Evolutionary conservation across 2,113 vertebrate species (phyloP), one percentile per base, ranked within the genome.

Genomic region (Myodes glareolus): DNA sequence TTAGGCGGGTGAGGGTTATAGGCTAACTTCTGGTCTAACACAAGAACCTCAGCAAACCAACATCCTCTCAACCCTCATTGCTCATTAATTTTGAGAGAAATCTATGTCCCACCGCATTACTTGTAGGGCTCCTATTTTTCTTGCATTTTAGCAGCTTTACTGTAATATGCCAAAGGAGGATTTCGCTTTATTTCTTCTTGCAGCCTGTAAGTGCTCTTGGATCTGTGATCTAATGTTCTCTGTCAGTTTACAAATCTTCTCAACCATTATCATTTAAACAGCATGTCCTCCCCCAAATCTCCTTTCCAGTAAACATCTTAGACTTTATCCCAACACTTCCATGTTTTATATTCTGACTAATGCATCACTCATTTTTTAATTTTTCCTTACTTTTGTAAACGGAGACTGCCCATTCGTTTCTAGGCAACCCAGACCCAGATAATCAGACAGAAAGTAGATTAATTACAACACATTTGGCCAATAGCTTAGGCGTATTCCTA

Each of bases 61-160:
- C n/a, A 3, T 84, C 11, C 14, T 39, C 25, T 63, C 29, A 65
- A 25, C 23, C 13, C n/a, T 58, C 36, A 23, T 42, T 25, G 47
- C 68, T 82, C 21, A 58, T 80, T 88, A 78, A 63, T 87, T 96
- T 91, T 90, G 7, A 87, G 95, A 92, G 11, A 89, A 52, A 73
- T 25, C 47, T 94, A 33, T 65, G 39, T 16, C 10, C 27, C 23
- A 11, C 3, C 36, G 52, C 14, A 25, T 67, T 80, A 70, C 77
- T 76, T 61, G 50, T 91, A 85, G 70, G 5, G 8, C 80, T 45
- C 85, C 23, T 6, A 25, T 50, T 91, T 85, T 81, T 55, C 63
- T 78, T 92, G 14, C 0, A 58, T 94, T 94, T 80, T 33, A 67
- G 50, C 29, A 52, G 58, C 89, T 92, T 87, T 76, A 39, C 39